These are phyloP conservation scores for Halictus rubicundus DNA, from an alignment of 1,140 invertebrate genomes.

Conservation along the genomic window DNA sequence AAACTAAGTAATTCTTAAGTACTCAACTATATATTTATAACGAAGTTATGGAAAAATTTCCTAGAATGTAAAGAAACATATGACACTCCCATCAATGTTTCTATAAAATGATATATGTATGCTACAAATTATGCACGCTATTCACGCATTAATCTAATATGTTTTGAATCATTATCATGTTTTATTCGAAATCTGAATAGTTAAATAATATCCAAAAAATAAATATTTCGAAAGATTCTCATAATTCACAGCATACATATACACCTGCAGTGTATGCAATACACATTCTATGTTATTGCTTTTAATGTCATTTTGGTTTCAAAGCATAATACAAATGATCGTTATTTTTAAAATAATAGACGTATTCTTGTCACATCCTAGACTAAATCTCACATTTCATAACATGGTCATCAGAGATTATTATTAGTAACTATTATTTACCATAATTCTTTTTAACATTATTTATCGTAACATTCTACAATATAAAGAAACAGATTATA, in stretches of 20 bases:
- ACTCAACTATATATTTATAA: slow-evolving; percentile 61
- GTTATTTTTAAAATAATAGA: slow-evolving; percentile 4
- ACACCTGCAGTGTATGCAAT: neutral
- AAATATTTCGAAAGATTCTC: neutral
- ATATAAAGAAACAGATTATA: slow-evolving; percentile 10
- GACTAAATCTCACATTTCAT: slow-evolving; percentile 20
- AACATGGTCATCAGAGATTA: slow-evolving; percentile 19
- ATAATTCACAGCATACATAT: slow-evolving; percentile 20
- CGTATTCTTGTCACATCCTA: neutral
- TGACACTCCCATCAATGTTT: slow-evolving; percentile 22
- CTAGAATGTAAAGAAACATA: slow-evolving; percentile 53
- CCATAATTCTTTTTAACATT: slow-evolving; percentile 11
- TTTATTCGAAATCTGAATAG: neutral
- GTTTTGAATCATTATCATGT: neutral
- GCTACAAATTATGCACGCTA: slow-evolving; percentile 12
- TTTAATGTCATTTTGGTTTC: slow-evolving; percentile 38
- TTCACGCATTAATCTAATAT: neutral
- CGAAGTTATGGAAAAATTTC: slow-evolving; percentile 23
- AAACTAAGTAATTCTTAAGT: slow-evolving; percentile 65
- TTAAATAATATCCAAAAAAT: neutral
- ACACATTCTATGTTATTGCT: slow-evolving; percentile 16
- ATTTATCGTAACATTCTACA: slow-evolving; percentile 3
- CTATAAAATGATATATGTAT: slow-evolving; percentile 7
- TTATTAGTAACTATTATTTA: slow-evolving; percentile 12
- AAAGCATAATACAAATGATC: slow-evolving; percentile 30